Evolutionary conservation across 2,113 vertebrate genomes (phyloP).

Genomic region (Corydoras sp.): DNA sequence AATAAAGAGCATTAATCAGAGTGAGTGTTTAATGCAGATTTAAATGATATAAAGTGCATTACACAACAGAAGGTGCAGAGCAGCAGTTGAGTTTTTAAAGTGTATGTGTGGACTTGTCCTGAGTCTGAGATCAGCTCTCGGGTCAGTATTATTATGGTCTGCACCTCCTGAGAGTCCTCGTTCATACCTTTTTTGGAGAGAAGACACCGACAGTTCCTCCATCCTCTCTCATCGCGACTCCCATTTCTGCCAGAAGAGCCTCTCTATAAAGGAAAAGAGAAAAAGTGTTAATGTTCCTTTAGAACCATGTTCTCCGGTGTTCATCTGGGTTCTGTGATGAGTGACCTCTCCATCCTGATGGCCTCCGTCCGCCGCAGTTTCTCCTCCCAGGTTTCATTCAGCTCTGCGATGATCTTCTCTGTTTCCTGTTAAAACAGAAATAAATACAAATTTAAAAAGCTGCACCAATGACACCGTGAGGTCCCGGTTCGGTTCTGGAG

Average conservation of each 20-base stretch:
- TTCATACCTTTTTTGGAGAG: constrained; percentile 95
- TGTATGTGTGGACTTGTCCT: too few relatives aligned
- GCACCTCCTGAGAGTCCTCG: neutral
- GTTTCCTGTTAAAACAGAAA: constrained; percentile 77
- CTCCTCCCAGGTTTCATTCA: constrained; percentile 98
- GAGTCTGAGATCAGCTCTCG: too few relatives aligned
- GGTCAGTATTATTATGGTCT: neutral
- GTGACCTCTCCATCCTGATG: constrained; percentile 92
- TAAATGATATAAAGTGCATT: too few relatives aligned
- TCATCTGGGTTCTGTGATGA: neutral
- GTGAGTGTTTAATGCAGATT: too few relatives aligned
- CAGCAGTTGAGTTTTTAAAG: too few relatives aligned
- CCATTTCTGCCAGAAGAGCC: constrained; percentile 94
- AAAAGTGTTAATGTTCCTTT: neutral
- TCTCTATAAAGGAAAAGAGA: constrained; percentile 69
- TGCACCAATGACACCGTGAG: too few relatives aligned
- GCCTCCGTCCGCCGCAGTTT: constrained; percentile 91
- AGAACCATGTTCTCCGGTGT: neutral
- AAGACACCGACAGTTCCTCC: constrained; percentile 95
- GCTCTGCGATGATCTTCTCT: constrained; percentile 95
- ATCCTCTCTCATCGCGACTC: constrained; percentile 95
- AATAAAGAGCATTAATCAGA: too few relatives aligned
- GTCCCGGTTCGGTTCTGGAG: too few relatives aligned
- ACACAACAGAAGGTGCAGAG: too few relatives aligned
- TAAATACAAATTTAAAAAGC: neutral